Conservation (phyloP, 2,797 vertebrate species). For the Cryptoblepharus egeriae region DNA sequence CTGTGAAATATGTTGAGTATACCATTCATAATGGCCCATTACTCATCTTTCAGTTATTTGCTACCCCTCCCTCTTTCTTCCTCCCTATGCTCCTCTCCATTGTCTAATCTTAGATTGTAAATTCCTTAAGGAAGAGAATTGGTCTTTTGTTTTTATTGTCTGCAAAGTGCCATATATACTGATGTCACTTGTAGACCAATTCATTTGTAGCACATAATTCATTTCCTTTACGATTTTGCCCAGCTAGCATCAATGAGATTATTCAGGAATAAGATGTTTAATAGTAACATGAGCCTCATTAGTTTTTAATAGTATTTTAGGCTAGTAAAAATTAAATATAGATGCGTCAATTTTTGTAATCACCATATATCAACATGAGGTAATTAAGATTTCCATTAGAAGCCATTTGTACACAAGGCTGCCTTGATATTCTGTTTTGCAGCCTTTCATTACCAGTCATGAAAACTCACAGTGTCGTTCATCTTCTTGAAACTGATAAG, state of each 20-base stretch:
- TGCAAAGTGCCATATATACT: not conserved
- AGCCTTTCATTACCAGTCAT: not conserved
- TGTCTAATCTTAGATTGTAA: not conserved
- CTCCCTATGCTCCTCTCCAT: not conserved
- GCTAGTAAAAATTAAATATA: not conserved
- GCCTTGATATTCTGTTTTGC: not conserved
- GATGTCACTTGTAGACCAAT: not conserved
- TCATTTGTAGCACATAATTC: not conserved
- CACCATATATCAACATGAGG: not conserved
- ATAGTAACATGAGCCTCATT: not conserved
- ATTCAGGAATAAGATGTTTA: not conserved
- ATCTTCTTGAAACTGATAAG: not conserved
- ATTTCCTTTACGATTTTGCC: not conserved
- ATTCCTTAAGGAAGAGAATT: not conserved
- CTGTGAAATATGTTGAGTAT: not conserved
- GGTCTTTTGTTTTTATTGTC: not conserved
- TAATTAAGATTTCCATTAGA: not conserved
- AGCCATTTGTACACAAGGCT: not conserved
- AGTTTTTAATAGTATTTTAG: not conserved
- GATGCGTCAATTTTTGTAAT: too few species aligned
- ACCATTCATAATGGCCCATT: too few species aligned
- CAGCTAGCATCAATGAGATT: not conserved
- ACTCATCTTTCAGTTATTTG: not conserved
- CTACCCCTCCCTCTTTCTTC: not conserved
- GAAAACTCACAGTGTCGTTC: not conserved